These are phyloP conservation scores for Premnoplex brunnescens DNA, from an alignment of 2,797 vertebrate genomes.

Conservation along the genomic window DNA sequence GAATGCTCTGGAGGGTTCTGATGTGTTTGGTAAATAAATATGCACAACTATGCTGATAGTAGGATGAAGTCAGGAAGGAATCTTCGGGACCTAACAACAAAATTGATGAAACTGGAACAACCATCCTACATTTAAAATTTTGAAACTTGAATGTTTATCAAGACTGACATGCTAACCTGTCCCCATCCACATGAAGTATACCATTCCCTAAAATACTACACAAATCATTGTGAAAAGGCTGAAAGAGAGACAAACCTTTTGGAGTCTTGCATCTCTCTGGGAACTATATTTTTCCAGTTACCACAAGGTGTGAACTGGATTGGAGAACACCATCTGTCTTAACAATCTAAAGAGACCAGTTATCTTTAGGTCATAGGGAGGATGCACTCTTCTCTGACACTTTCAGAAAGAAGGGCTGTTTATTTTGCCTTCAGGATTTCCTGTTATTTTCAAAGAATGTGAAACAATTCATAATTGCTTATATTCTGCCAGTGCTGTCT, in stretches of 20 bases:
- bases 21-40: not conserved
- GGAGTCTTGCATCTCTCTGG: not conserved
- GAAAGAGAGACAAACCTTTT: not conserved
- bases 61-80: not conserved
- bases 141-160: not conserved
- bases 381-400: not conserved
- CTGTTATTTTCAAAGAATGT: not conserved
- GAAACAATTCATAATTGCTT: not conserved
- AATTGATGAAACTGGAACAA: not conserved
- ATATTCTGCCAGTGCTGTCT: not conserved
- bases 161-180: not conserved
- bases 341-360: not conserved
- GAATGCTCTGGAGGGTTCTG: not conserved
- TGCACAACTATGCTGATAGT: fast-evolving
- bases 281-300: not conserved
- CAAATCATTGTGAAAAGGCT: not conserved
- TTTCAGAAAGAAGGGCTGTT: not conserved
- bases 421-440: not conserved
- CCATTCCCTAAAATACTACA: not conserved
- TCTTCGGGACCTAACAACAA: not conserved
- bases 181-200: not conserved
- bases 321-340: not conserved
- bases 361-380: not conserved
- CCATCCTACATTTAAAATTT: not conserved
- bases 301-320: not conserved